Evolutionary conservation across 2,113 vertebrate species (phyloP).

Genomic region (Prinia subflava): DNA sequence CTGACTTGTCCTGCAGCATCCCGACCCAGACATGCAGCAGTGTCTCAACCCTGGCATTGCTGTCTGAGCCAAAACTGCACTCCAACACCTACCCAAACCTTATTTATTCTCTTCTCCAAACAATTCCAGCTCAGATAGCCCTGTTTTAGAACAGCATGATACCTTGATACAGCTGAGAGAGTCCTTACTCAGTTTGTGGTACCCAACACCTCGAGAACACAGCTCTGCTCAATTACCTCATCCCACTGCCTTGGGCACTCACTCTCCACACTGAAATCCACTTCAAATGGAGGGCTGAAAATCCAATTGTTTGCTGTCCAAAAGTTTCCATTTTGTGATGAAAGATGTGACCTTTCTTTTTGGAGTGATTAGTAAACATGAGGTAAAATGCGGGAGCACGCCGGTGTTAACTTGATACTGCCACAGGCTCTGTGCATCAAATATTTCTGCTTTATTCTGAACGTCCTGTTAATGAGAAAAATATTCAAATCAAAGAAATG

Average conservation of each 20-base stretch:
- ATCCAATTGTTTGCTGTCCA: background rate
- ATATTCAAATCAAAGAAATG: constrained; percentile 55
- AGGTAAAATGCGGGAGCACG: background rate
- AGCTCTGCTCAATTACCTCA: background rate
- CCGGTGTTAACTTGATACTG: constrained; percentile 22
- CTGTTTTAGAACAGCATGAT: background rate
- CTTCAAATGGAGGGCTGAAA: background rate
- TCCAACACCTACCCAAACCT: background rate
- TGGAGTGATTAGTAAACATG: constrained; percentile 58
- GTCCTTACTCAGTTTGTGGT: background rate
- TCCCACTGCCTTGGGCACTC: background rate
- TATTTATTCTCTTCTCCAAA: background rate
- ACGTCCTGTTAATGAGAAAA: constrained; percentile 56
- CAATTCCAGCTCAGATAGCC: background rate
- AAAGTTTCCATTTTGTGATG: constrained; percentile 45
- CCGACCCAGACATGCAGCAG: background rate
- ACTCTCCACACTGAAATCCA: background rate
- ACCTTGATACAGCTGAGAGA: background rate
- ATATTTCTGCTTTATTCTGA: constrained; percentile 49
- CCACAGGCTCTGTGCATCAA: constrained; percentile 47
- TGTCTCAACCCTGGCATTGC: background rate
- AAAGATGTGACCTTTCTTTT: constrained; percentile 51
- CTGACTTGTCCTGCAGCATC: background rate
- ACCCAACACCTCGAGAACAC: background rate
- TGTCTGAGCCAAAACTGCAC: background rate